phyloP scores from a whole-genome alignment of 2,113 vertebrate genomes.

The Oxygymnocypris stewartii region DNA sequence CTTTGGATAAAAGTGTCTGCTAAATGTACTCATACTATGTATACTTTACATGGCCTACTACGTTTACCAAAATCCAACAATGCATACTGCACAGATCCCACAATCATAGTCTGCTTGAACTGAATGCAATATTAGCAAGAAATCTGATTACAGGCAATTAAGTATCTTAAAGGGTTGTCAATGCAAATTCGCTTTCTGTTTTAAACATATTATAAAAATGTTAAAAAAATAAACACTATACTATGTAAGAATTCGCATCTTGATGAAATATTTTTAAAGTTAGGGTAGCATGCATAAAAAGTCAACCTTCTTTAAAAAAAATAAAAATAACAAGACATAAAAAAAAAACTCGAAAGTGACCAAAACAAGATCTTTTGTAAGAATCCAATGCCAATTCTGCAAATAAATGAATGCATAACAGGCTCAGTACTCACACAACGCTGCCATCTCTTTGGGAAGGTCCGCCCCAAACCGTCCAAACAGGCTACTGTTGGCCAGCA shows the following conservation, averaged over 20 bases:
- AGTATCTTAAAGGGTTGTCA: not conserved
- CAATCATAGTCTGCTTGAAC: not conserved
- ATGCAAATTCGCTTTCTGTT: not conserved
- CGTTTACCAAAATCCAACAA: not conserved
- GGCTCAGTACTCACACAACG: constrained; percentile 82
- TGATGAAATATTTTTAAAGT: not conserved
- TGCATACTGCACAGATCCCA: not conserved
- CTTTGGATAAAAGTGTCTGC: too few species aligned
- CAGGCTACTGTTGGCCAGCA: constrained; percentile 82
- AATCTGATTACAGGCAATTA: not conserved
- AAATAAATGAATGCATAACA: not conserved
- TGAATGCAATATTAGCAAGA: not conserved
- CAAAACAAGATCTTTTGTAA: not conserved
- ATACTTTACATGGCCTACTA: not conserved
- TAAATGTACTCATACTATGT: not conserved
- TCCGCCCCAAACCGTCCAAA: constrained; percentile 86
- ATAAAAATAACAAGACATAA: not conserved
- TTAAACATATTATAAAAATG: not conserved
- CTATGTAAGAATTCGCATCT: not conserved
- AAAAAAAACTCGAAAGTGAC: not conserved
- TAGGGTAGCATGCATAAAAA: not conserved
- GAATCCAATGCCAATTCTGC: not conserved
- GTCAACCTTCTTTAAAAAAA: not conserved
- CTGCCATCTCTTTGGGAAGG: constrained; percentile 92
- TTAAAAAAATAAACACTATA: not conserved